Conservation (phyloP, 1,140 invertebrate species). For the Polypedilum pembai region DNA sequence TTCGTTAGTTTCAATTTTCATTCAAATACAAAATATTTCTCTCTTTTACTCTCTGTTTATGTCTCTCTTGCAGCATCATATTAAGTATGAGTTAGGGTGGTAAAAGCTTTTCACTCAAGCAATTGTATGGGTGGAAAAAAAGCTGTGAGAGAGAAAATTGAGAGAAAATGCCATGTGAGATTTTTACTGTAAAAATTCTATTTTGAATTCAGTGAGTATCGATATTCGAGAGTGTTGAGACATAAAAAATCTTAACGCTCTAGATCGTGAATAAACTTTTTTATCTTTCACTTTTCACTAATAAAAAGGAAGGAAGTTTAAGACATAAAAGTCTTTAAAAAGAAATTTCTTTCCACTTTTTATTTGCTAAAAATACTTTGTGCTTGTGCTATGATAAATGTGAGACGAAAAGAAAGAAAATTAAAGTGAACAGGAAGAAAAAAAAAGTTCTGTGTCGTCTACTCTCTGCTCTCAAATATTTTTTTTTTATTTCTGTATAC, state of each 20-base stretch:
- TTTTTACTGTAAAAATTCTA: neutral
- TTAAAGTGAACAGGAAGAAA: neutral
- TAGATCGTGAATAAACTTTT: neutral
- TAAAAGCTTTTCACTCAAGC: neutral
- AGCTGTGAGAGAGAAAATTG: neutral
- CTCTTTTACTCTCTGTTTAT: neutral
- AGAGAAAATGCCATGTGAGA: neutral
- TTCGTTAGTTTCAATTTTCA: too few species aligned
- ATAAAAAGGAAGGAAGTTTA: neutral
- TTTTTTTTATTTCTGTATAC: neutral
- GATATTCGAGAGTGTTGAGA: neutral
- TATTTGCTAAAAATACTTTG: neutral
- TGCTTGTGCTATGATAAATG: neutral
- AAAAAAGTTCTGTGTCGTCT: neutral
- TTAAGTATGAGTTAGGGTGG: neutral
- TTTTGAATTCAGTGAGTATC: slow-evolving; percentile 1
- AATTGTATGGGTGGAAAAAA: neutral
- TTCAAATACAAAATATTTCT: neutral
- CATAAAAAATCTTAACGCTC: slow-evolving; percentile 8
- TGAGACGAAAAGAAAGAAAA: neutral
- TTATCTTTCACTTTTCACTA: neutral
- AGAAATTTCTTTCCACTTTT: neutral
- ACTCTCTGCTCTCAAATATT: neutral
- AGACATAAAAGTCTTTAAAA: neutral
- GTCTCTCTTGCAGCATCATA: neutral